A percentile compares a stretch with the other conserved stretches of the same genome.
Evolutionary conservation across 2,797 vertebrate species (phyloP).

Genomic region (Eidolon dupreanum): DNA sequence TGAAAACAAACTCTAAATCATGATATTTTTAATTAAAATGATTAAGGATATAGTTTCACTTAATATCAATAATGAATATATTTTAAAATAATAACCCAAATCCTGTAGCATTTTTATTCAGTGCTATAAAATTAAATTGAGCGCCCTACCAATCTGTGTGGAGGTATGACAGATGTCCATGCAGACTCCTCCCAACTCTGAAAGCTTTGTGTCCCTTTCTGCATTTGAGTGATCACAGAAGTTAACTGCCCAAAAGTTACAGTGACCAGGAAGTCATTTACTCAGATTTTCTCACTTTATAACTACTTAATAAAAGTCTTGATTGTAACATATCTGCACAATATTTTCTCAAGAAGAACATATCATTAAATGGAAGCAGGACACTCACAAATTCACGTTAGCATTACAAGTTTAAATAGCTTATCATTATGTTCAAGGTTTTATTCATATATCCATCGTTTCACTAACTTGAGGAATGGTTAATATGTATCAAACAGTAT

Average conservation of each 20-base stretch:
- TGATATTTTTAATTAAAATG: slow-evolving; percentile 60
- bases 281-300: not conserved
- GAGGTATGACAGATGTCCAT: not conserved
- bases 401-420: not conserved
- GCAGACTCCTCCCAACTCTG: not conserved
- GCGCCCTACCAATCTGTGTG: not conserved
- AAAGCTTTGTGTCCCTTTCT: not conserved
- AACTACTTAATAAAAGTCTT: not conserved
- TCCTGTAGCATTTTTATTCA: slow-evolving; percentile 4
- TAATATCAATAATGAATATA: slow-evolving; percentile 36
- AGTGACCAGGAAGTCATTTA: not conserved
- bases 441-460: not conserved
- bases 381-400: not conserved
- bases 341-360: slow-evolving; percentile 4
- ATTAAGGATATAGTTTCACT: slow-evolving; percentile 53
- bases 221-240: not conserved
- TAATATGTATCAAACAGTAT: not conserved
- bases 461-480: not conserved
- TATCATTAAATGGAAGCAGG: not conserved
- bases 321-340: not conserved
- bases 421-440: not conserved
- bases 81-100: slow-evolving; percentile 40
- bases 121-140: not conserved
- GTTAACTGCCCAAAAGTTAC: not conserved
- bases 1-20: slow-evolving; percentile 63